A percentile compares a stretch with the other conserved stretches of the same genome.
phyloP scores from a whole-genome alignment of 2,113 vertebrate species.

The Perognathus longimembris region DNA sequence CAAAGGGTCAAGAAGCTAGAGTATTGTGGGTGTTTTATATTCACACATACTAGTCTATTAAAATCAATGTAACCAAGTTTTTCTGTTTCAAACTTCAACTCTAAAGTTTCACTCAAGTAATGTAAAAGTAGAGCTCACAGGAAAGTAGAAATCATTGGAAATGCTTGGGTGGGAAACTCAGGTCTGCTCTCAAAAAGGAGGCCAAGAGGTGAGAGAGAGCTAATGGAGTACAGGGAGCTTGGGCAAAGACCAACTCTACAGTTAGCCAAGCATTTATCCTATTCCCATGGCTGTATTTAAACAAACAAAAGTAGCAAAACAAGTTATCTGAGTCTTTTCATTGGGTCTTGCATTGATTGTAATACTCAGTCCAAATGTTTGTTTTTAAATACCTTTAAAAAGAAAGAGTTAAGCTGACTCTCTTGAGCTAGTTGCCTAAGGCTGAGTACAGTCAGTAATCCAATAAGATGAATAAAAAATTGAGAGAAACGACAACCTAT shows the following conservation, averaged over 20 bases:
- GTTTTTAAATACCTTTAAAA: conserved; percentile 38
- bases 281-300: not conserved
- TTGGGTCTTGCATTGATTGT: not conserved
- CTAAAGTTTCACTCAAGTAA: not conserved
- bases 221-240: not conserved
- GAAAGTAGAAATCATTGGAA: not conserved
- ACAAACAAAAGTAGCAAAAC: not conserved
- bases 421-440: not conserved
- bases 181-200: not conserved
- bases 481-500: not conserved
- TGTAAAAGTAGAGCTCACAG: not conserved
- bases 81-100: conserved; percentile 40
- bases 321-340: not conserved
- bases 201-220: not conserved
- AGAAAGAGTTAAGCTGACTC: conserved; percentile 37
- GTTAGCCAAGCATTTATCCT: not conserved
- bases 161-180: not conserved
- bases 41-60: not conserved
- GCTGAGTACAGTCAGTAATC: conserved; percentile 42
- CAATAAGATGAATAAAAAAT: not conserved
- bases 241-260: not conserved
- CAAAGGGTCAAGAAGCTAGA: not conserved
- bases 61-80: not conserved
- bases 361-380: not conserved
- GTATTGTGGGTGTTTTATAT: not conserved